Base-by-base conservation (phyloP, 2,888 invertebrate genomes). In the Agonopterix heracliana region DNA sequence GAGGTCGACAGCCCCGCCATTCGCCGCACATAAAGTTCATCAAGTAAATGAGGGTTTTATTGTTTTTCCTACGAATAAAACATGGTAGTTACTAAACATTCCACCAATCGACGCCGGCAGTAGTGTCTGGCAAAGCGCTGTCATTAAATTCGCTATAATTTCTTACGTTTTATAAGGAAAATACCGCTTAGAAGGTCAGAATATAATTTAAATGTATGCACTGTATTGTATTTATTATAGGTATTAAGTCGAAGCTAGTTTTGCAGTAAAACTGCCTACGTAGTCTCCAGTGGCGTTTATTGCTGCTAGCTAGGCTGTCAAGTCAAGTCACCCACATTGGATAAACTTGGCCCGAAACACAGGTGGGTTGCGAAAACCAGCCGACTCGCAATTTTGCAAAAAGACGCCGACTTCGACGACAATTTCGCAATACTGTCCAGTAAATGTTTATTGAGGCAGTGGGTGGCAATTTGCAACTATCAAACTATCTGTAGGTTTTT, bases 241-340 rank as follows among this genome's bases (percentile, higher is more conserved):
- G 40, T 42, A 50, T 42, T 5, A 17, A 49, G n/a, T 41, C 14
- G 36, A 44, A 11, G 40, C 40, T 41, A 47, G 35, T 50, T 47
- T 9, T 35, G 2, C 45, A 9, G n/a, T 10, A 14, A n/a, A 35
- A 49, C 50, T 34, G 50, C 63, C 61, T 61, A 64, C 64, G 57
- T 56, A 49, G 17, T 40, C 49, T 44, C 34, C 48, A 45, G 44
- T 46, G 53, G 51, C 53, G 35, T 35, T 56, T 48, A 51, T 54
- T 38, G 9, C 3, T n/a, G n/a, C 3, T n/a, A 38, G 10, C 38
- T n/a, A 38, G 38, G n/a, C 59, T 63, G 63, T 66, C 59, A 55
- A 52, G 50, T 67, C 67, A 67, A 52, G 50, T 67, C 67, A 67
- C 73, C 73, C 67, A 71, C 71, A 60, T 60, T 53, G 57, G 50